Conservation (phyloP, 2,797 vertebrate genomes). For the Potorous gilbertii region DNA sequence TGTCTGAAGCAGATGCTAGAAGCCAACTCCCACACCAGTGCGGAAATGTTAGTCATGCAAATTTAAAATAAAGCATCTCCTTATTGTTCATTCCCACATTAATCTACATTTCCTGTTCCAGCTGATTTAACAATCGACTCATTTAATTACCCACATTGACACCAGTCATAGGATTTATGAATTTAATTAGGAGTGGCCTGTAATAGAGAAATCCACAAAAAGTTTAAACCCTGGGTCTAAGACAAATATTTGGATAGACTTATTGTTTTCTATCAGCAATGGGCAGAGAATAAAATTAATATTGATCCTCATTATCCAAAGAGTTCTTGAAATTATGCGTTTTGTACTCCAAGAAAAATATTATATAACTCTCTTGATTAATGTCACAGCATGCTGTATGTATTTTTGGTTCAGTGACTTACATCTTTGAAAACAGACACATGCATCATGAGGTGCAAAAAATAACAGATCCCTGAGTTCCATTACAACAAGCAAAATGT, state of each 20-base stretch:
- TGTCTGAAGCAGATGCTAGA: slow-evolving; percentile 83
- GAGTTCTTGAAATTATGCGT: slow-evolving; percentile 52
- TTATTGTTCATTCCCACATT: slow-evolving; percentile 75
- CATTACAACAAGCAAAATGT: slow-evolving; percentile 65
- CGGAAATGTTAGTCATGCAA: slow-evolving; percentile 79
- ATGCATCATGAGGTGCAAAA: slow-evolving; percentile 52
- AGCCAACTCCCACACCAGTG: slow-evolving; percentile 69
- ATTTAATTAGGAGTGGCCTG: slow-evolving; percentile 78
- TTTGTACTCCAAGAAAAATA: slow-evolving; percentile 67
- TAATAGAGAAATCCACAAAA: slow-evolving; percentile 75
- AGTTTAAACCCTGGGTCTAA: slow-evolving; percentile 69
- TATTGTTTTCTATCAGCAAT: slow-evolving; percentile 72
- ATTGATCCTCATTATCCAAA: slow-evolving; percentile 61
- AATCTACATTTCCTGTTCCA: slow-evolving; percentile 76
- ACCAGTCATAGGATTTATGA: slow-evolving; percentile 79
- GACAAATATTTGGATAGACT: slow-evolving; percentile 61
- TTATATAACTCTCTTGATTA: slow-evolving; percentile 70
- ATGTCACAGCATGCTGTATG: slow-evolving; percentile 60
- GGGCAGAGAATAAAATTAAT: slow-evolving; percentile 55
- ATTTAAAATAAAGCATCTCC: slow-evolving; percentile 73
- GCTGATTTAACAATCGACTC: slow-evolving; percentile 80
- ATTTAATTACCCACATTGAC: slow-evolving; percentile 82
- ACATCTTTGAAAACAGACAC: slow-evolving; percentile 65
- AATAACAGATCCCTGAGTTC: slow-evolving; percentile 62
- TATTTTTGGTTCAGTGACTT: slow-evolving; percentile 71